phyloP scores from a whole-genome alignment of 2,888 invertebrate species.

The Platycheirus rosarum region DNA sequence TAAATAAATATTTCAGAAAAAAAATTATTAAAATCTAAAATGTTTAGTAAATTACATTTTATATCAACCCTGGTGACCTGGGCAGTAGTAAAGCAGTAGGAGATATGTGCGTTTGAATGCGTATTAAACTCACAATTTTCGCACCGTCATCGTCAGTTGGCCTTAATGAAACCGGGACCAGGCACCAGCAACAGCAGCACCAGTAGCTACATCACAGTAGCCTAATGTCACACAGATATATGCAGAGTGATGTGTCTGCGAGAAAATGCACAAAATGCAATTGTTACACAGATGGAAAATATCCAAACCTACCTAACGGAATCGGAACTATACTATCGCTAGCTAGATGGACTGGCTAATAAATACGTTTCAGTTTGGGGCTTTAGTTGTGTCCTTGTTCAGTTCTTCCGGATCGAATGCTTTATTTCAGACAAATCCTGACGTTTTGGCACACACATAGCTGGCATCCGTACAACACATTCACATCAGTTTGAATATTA shows the following conservation, averaged over 20 bases:
- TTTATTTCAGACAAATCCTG: constrained; percentile 65
- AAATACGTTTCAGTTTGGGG: constrained; percentile 65
- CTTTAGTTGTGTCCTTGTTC: constrained; percentile 53
- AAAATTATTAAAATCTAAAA: too few relatives aligned
- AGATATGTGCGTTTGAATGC: constrained; percentile 57
- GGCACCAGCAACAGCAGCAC: constrained; percentile 9
- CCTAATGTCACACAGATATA: constrained; percentile 49
- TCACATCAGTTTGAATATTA: constrained; percentile 6
- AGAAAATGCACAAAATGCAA: constrained; percentile 64
- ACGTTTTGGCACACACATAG: constrained; percentile 17
- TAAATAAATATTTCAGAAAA: too few relatives aligned
- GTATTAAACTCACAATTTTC: constrained; percentile 60
- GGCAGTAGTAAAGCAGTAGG: neutral
- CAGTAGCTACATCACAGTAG: neutral
- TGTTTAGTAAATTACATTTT: too few relatives aligned
- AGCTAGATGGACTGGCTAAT: constrained; percentile 60
- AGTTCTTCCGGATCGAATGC: constrained; percentile 67
- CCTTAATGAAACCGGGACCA: constrained; percentile 62
- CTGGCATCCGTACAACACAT: constrained; percentile 5
- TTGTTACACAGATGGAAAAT: constrained; percentile 70
- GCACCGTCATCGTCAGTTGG: constrained; percentile 71
- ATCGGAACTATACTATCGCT: constrained; percentile 11
- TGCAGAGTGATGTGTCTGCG: constrained; percentile 39
- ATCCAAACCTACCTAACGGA: constrained; percentile 39
- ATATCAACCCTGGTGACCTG: constrained; percentile 2